A percentile compares a stretch with the other conserved stretches of the same genome.
Conservation (phyloP, 2,113 vertebrate genomes). For the Pangasianodon hypophthalmus region DNA sequence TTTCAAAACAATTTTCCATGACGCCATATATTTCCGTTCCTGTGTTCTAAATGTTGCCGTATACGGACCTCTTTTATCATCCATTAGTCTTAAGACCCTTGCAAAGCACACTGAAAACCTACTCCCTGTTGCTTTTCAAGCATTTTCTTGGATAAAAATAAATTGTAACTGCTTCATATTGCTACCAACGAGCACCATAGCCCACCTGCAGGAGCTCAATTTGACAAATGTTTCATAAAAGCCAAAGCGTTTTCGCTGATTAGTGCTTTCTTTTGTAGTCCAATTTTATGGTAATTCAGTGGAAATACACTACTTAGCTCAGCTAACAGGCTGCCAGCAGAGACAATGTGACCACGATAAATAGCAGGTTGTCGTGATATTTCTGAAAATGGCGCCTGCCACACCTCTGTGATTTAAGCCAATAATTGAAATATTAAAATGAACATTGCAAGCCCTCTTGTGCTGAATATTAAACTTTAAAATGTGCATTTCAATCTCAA, state of each 20-base stretch:
- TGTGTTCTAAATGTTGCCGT: background rate
- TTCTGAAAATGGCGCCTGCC: background rate
- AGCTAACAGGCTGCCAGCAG: slow-evolving; percentile 5
- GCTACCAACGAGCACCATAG: background rate
- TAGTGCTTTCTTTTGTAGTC: slow-evolving; percentile 2
- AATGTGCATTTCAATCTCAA: background rate
- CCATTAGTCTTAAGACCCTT: background rate
- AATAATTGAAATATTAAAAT: background rate
- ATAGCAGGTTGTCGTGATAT: background rate
- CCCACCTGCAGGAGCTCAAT: background rate
- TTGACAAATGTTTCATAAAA: slow-evolving; percentile 12
- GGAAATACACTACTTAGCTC: background rate
- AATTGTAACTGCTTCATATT: slow-evolving; percentile 21
- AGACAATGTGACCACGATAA: slow-evolving; percentile 4
- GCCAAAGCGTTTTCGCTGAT: slow-evolving; percentile 1
- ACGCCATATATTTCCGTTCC: background rate
- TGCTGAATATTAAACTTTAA: background rate
- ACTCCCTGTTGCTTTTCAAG: background rate
- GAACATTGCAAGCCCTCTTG: background rate
- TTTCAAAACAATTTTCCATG: background rate
- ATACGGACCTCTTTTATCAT: background rate
- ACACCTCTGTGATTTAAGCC: background rate
- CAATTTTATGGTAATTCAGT: background rate
- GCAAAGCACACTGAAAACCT: background rate
- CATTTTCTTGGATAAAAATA: slow-evolving; percentile 17